Base-by-base conservation (phyloP, 2,113 vertebrate species). In the Bubo blakistoni region DNA sequence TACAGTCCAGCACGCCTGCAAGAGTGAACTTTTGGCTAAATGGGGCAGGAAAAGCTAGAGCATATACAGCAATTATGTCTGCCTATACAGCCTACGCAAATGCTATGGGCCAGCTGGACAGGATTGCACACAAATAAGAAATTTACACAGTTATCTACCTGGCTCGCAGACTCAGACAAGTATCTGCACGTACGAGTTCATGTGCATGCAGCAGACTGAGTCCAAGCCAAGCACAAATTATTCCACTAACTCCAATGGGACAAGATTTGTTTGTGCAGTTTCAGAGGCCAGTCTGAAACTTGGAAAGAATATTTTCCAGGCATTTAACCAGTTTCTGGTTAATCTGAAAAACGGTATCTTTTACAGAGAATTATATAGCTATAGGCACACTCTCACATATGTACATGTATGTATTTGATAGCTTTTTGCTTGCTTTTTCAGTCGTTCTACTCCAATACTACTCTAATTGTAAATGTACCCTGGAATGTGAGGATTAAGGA, bases 281-380 rank as follows among this genome's bases (percentile, higher is more conserved):
- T 96, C 74, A 92, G 92, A 82, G 94, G 79, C 84, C 67, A 2
- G 63, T 36, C 67, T 93, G 74, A 95, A 92, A 91, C 74, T 94
- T 97, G 96, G 97, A 96, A 97, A 63, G 95, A 90, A 62, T 86
- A 96, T 94, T 97, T 97, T 96, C 96, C 97, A 95, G 96, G 91
- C 95, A 91, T 74, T 85, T 96, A 59, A 96, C 91, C 89, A 96
- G 81, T 91, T 96, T 90, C 59, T 94, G 94, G 89, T 52, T 96
- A 97, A 96, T 96, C 74, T 83, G 78, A 91, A 95, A 96, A 91
- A 69, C 0, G 10, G 66, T 94, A 88, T 96, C 29, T 90, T 96
- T 94, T 92, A 62, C 81, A 80, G 78, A 83, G 42, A 63, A 80
- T 90, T 80, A 52, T 87, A 74, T 12, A 77, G 74, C 84, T 85